Evolutionary conservation across 1,140 invertebrate species (phyloP), one percentile per base, ranked within the genome.

Genomic region (Drosophila funebris): DNA sequence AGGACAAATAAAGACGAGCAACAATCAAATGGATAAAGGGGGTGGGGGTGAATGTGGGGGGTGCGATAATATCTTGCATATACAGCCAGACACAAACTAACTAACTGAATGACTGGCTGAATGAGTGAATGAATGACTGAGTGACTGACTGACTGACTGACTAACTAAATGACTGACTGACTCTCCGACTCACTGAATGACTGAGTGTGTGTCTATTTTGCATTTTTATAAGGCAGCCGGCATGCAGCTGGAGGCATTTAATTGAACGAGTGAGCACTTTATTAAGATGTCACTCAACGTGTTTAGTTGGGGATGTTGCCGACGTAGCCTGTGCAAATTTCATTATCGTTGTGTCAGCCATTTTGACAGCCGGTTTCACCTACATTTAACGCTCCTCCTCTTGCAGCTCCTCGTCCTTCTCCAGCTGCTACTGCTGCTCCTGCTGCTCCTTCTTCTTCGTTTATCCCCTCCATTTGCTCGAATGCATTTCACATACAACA

Each of bases 281-380:
- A 87, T 87, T 87, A 87, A 87, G 87, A 87, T 88, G 83, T 87
- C 83, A 87, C 83, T 88, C 83, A 88, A 79, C 78, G 83, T 73
- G 63, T 75, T 87, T 77, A 73, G 77, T 29, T 41, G 41, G 13
- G 14, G 24, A 16, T 52, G 57, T 39, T 68, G 52, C 18, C 39
- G 78, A 82, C 78, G 64, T 75, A 75, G 67, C 61, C 72, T 78
- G 78, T 71, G 75, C 64, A 83, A 88, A 88, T 88, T 88, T 88
- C 84, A 88, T 88, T 88, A 88, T 62, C 60, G 83, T 57, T 64
- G 50, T 88, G 83, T 88, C 83, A 88, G 83, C 13, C 52, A 66
- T 83, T 83, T 74, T 88, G 83, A 88, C 83, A 87, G 83, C 75
- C 36, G 29, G 72, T 79, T 88, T 78, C 83, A 83, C 83, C 78